phyloP scores from a whole-genome alignment of 2,888 invertebrate species.

The Machimus atricapillus region DNA sequence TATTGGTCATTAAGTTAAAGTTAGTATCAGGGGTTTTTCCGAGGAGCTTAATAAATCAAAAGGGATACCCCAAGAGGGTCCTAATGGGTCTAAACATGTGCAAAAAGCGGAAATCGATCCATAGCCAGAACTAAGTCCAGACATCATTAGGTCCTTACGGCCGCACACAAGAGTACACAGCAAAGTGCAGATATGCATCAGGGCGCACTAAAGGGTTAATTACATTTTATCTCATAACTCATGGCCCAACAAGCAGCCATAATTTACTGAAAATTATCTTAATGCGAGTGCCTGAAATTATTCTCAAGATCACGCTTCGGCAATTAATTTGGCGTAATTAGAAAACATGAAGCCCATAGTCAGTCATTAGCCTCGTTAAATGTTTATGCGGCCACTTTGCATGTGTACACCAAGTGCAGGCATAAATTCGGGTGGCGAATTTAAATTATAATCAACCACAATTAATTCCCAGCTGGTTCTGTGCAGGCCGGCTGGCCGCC shows the following conservation, averaged over 20 bases:
- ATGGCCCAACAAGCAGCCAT: conserved; percentile 21
- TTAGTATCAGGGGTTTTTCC: neutral
- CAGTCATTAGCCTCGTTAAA: conserved; percentile 35
- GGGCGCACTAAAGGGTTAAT: neutral
- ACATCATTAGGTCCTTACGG: neutral
- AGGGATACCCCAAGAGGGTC: neutral
- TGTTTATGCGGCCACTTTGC: conserved; percentile 33
- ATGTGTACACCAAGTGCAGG: conserved; percentile 30
- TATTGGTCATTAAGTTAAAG: neutral
- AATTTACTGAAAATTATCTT: conserved; percentile 33
- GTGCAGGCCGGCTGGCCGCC: neutral
- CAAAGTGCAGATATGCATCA: conserved; percentile 26
- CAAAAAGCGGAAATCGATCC: neutral
- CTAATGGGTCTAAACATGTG: neutral
- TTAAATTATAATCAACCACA: conserved; percentile 37
- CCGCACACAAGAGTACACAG: neutral
- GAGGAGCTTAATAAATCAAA: neutral
- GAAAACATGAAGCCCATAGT: conserved; percentile 36
- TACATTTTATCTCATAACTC: conserved; percentile 12
- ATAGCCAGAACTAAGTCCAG: neutral
- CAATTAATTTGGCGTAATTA: conserved; percentile 33
- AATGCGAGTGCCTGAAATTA: conserved; percentile 25
- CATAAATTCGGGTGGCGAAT: conserved; percentile 11
- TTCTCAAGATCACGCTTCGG: conserved; percentile 31
- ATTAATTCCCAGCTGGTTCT: conserved; percentile 19